Evolutionary conservation across 35 echinoderm and acorn worm genomes (phyloP).

Genomic region (Anneissia japonica): DNA sequence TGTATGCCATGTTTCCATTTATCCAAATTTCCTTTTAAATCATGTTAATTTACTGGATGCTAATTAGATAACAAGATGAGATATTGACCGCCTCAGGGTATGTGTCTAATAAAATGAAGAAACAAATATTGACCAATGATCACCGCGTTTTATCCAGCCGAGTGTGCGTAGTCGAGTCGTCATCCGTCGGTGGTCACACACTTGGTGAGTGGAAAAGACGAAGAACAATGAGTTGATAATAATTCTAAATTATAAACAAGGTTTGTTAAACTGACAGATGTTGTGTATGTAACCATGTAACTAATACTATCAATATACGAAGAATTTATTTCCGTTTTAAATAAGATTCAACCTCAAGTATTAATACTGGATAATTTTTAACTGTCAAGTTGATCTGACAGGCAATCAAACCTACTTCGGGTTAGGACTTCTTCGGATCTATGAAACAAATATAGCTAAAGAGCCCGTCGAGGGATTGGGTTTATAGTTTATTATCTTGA

Average conservation of each 20-base stretch:
- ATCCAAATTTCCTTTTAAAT: background rate
- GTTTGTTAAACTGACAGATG: background rate
- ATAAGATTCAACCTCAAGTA: background rate
- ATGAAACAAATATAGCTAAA: too few relatives aligned
- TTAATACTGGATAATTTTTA: background rate
- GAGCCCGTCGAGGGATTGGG: too few relatives aligned
- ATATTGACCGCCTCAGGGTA: background rate
- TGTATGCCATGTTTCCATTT: background rate
- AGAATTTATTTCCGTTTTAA: background rate
- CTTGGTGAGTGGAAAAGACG: too few relatives aligned
- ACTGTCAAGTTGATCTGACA: background rate
- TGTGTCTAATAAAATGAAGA: background rate
- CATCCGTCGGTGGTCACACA: background rate
- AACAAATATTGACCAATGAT: background rate
- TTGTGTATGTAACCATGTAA: background rate
- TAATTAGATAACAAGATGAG: background rate
- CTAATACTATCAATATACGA: background rate
- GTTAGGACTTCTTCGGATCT: background rate
- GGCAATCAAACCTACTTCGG: background rate
- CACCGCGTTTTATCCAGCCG: background rate
- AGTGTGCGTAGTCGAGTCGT: background rate
- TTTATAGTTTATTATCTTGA: too few relatives aligned
- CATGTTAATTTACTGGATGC: background rate
- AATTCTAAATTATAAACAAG: background rate
- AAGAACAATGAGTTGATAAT: background rate